Conservation (phyloP, 2,888 invertebrate genomes). For the Capitulum mitella region DNA sequence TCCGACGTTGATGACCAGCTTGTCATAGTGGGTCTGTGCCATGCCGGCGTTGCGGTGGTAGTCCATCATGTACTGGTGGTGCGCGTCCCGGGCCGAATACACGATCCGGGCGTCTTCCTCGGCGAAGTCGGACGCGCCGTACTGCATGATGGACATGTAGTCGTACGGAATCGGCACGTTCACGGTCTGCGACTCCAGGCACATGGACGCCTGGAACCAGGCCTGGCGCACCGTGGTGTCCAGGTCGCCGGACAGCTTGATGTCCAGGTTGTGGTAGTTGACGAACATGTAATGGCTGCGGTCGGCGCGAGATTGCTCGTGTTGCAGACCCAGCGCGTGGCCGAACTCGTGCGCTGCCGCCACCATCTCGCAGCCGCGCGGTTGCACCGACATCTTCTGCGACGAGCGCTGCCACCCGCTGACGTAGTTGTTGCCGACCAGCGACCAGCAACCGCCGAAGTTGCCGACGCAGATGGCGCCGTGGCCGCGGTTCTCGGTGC, state of each 20-base stretch:
- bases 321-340: background rate
- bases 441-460: background rate
- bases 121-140: background rate
- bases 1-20: background rate
- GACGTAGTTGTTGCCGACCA: background rate
- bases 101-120: background rate
- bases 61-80: background rate
- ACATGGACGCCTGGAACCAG: background rate
- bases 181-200: background rate
- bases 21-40: background rate
- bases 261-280: background rate
- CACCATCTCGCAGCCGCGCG: background rate
- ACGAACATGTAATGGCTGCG: background rate
- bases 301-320: background rate
- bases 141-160: background rate
- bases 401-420: background rate
- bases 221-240: background rate
- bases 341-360: constrained; percentile 8
- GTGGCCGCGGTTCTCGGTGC: background rate
- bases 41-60: background rate
- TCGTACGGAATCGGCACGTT: background rate
- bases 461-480: background rate
- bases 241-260: background rate
- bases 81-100: background rate
- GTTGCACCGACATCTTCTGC: background rate